Percentiles rank a stretch among this genome's conserved stretches.
Conservation (phyloP, 2,797 vertebrate species). For the Sarcophilus harrisii region DNA sequence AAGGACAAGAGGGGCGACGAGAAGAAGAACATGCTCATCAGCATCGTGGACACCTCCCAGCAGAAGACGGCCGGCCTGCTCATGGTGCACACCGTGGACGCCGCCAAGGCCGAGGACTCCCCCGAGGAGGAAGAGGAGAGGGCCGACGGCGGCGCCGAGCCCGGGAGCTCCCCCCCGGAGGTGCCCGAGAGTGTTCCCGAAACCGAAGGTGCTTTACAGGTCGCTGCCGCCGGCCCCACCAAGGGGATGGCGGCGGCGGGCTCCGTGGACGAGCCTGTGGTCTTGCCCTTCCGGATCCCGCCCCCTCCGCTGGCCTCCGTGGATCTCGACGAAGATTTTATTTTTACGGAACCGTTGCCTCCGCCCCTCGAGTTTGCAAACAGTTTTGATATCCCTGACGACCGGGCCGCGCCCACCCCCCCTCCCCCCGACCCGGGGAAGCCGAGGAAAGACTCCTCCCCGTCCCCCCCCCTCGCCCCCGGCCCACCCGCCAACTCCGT, state of each 20-base stretch:
- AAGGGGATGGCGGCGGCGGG: constrained; percentile 91
- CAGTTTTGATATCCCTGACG: constrained; percentile 96
- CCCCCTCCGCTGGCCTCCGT: constrained; percentile 94
- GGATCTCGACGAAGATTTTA: constrained; percentile 97
- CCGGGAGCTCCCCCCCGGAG: constrained; percentile 84
- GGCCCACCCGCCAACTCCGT: constrained; percentile 81
- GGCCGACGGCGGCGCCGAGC: constrained; percentile 79
- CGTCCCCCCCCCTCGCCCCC: constrained; percentile 85
- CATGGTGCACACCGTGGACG: constrained; percentile 95
- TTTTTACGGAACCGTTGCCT: constrained; percentile 95
- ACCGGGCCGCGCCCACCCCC: constrained; percentile 85
- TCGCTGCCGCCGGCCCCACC: constrained; percentile 82
- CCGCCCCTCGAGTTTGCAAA: constrained; percentile 98
- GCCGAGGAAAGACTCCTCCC: constrained; percentile 87
- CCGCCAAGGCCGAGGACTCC: constrained; percentile 82
- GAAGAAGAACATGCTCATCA: constrained; percentile 91
- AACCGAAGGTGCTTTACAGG: constrained; percentile 81
- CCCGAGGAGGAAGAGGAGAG: constrained; percentile 84
- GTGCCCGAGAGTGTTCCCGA: constrained; percentile 87
- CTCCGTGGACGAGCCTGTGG: constrained; percentile 93
- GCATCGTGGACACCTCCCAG: constrained; percentile 90
- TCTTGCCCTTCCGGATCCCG: constrained; percentile 95
- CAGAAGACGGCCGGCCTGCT: constrained; percentile 93
- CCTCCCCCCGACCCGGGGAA: constrained; percentile 89
- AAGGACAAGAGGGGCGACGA: constrained; percentile 90